phyloP scores from a whole-genome alignment of 35 echinoderm and acorn worm species.

The Chiridota heheva region DNA sequence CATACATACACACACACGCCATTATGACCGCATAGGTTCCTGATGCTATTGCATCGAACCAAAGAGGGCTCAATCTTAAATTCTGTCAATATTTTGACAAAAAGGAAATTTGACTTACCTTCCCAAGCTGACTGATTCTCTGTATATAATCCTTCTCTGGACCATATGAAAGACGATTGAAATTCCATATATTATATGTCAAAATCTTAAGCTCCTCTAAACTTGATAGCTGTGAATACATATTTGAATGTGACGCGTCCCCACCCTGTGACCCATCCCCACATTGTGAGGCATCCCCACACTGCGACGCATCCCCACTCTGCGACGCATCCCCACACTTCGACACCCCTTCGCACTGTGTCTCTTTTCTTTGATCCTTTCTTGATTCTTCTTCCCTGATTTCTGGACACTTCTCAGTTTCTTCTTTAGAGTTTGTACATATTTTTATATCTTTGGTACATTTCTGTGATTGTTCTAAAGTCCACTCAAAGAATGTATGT shows the following conservation, averaged over 20 bases:
- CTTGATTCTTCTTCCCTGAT: background rate
- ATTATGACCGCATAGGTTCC: background rate
- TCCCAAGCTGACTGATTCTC: constrained; percentile 36
- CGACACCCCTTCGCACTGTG: background rate
- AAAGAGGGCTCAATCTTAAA: background rate
- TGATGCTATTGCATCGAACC: background rate
- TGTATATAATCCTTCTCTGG: constrained; percentile 16
- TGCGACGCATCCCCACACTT: background rate
- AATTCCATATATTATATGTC: constrained; percentile 46
- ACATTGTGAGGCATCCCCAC: background rate
- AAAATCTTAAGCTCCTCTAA: background rate
- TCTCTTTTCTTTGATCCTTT: background rate
- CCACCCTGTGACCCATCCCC: background rate
- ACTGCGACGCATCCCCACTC: background rate
- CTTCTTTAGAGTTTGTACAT: background rate
- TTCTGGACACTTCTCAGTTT: background rate
- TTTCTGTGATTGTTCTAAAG: too few relatives aligned
- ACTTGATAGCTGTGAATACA: background rate
- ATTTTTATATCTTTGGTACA: background rate
- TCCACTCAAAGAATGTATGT: constrained; percentile 37
- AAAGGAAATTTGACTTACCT: background rate
- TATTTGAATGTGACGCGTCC: background rate
- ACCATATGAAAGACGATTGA: constrained; percentile 24
- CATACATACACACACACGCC: background rate
- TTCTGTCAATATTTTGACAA: background rate